Base-by-base conservation (phyloP, 2,113 vertebrate genomes). In the Oreochromis tanganicae region DNA sequence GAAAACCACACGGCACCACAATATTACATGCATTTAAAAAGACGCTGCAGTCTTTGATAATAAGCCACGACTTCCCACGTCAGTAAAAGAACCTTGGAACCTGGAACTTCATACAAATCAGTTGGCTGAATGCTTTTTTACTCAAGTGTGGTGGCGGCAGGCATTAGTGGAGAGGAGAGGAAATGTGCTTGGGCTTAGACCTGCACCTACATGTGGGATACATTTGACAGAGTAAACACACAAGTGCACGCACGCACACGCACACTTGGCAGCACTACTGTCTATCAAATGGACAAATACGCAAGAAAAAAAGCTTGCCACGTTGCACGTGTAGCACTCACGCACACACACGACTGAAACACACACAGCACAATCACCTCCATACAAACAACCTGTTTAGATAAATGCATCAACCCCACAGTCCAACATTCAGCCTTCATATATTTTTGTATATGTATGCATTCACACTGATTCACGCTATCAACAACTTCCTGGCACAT, bases 151-250 rank as follows among this genome's bases (percentile, higher is more conserved):
- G 48, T 66, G 57, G 38, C 71, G 38, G 81, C 78, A 87, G 43
- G 66, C 56, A 78, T 87, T 43, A 81, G 24, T 27, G 56, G 29
- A 80, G 75, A 80, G 24, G 11, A 80, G 46, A 90, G 90, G 86
- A 93, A 91, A 85, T 86, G 86, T 81, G 89, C 75, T 56, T 2
- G 66, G 41, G 85, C 84, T 84, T 84, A 90, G 89, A 95, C 91
- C 88, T 93, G 91, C 90, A 75, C 38, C 43, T 92, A 95, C 96
- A 96, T 95, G 91, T 95, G 96, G 94, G 91, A 94, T 48, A 80
- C 91, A 96, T 96, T 95, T 93, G 79, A 95, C 86, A 92, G 89
- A 85, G 91, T 95, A 91, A 93, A 92, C 89, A 91, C 84, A 46
- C 82, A 63, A 24, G 54, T 10, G 24, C 68, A 27, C 21, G 36